These are phyloP conservation scores for Cataglyphis livida DNA, from an alignment of 2,888 invertebrate genomes.

Conservation along the genomic window DNA sequence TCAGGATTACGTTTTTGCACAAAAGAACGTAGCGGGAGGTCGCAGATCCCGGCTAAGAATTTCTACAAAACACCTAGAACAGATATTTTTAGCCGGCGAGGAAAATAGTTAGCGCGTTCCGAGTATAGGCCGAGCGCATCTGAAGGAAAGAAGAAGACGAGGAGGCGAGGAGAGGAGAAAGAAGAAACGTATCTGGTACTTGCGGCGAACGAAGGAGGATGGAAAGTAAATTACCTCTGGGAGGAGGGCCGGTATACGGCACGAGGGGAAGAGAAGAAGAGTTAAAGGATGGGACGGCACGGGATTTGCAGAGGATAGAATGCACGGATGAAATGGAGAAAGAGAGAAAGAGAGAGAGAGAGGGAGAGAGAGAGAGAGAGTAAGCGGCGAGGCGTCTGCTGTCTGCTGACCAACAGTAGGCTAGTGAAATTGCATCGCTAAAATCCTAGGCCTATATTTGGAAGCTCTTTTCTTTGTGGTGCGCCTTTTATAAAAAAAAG, in stretches of 20 bases:
- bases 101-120: conserved; percentile 63
- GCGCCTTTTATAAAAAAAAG: conserved; percentile 52
- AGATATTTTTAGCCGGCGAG: conserved; percentile 32
- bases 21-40: conserved; percentile 10
- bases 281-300: conserved; percentile 69
- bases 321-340: conserved; percentile 24
- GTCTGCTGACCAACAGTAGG: conserved; percentile 70
- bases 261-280: conserved; percentile 52
- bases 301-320: conserved; percentile 64
- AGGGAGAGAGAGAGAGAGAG: background rate
- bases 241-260: conserved; percentile 69
- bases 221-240: conserved; percentile 81
- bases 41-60: background rate
- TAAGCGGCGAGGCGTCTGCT: conserved; percentile 37
- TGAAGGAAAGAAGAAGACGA: conserved; percentile 59
- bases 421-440: conserved; percentile 75
- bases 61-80: conserved; percentile 25
- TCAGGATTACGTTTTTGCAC: conserved; percentile 18
- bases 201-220: conserved; percentile 72
- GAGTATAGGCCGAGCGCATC: conserved; percentile 63
- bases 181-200: conserved; percentile 66
- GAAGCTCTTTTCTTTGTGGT: conserved; percentile 53
- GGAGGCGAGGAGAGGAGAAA: conserved; percentile 51
- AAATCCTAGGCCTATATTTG: conserved; percentile 64
- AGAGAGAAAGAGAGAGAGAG: conserved; percentile 13